Percentiles rank a stretch among this genome's conserved stretches.
These are phyloP conservation scores for Perodicticus potto DNA, from an alignment of 2,797 vertebrate genomes.

Conservation along the genomic window DNA sequence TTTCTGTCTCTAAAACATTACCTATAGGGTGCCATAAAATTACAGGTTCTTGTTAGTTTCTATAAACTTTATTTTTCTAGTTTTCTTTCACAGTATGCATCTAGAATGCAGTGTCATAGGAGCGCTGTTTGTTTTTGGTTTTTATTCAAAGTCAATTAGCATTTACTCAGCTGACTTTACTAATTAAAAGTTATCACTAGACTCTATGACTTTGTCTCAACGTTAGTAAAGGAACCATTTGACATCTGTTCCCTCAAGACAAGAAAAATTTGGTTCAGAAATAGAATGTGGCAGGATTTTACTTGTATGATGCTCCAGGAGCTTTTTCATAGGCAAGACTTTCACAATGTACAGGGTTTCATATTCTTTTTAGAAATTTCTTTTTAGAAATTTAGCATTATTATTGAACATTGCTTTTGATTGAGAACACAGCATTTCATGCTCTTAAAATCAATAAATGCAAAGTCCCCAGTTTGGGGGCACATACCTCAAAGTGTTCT, in stretches of 20 bases:
- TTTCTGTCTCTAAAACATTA: neutral
- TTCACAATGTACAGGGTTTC: slow-evolving; percentile 30
- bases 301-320: slow-evolving; percentile 46
- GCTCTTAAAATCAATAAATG: slow-evolving; percentile 65
- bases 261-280: slow-evolving; percentile 55
- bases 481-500: neutral
- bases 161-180: slow-evolving; percentile 64
- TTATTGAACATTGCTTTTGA: slow-evolving; percentile 74
- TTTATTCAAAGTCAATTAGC: slow-evolving; percentile 39
- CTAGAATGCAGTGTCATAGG: neutral
- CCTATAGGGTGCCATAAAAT: neutral
- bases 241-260: slow-evolving; percentile 66
- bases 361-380: slow-evolving; percentile 67
- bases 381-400: too few species aligned
- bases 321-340: slow-evolving; percentile 53
- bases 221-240: slow-evolving; percentile 54
- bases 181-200: slow-evolving; percentile 66
- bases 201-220: slow-evolving; percentile 38
- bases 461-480: neutral
- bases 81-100: slow-evolving; percentile 21
- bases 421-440: slow-evolving; percentile 57
- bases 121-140: neutral
- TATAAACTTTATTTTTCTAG: neutral
- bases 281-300: slow-evolving; percentile 62
- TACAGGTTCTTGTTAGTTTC: neutral